phyloP scores from a whole-genome alignment of 2,113 vertebrate species.

The Syngnathus floridae region DNA sequence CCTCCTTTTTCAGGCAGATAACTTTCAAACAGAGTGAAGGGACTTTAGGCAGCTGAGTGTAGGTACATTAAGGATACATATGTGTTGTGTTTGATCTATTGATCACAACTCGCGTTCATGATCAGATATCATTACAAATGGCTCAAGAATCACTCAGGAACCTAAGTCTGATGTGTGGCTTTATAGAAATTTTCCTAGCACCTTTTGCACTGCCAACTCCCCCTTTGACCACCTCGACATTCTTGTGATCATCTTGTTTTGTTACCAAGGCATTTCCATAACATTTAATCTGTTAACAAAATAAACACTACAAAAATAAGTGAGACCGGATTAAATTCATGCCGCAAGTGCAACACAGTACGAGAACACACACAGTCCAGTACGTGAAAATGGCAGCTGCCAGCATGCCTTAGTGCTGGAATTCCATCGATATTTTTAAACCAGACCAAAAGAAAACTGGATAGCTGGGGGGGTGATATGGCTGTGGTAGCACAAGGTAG shows the following conservation, averaged over 20 bases:
- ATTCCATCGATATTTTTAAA: constrained; percentile 55
- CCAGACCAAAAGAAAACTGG: not conserved
- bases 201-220: not conserved
- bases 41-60: no score
- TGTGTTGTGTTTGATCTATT: no score
- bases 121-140: no score
- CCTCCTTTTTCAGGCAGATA: no score
- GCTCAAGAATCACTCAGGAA: no score
- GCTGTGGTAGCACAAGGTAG: constrained; percentile 15
- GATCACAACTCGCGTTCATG: no score
- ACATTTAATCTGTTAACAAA: not conserved
- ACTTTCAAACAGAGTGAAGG: no score
- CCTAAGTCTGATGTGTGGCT: no score
- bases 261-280: not conserved
- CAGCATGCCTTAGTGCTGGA: constrained; percentile 26
- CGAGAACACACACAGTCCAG: constrained; percentile 3
- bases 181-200: not conserved
- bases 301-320: not conserved
- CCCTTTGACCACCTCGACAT: not conserved
- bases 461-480: not conserved
- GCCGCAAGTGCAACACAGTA: not conserved
- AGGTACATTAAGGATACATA: no score
- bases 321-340: not conserved
- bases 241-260: not conserved
- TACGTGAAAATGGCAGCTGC: constrained; percentile 34